phyloP scores from a whole-genome alignment of 2,113 vertebrate species.

The Mormyrus lacerda region DNA sequence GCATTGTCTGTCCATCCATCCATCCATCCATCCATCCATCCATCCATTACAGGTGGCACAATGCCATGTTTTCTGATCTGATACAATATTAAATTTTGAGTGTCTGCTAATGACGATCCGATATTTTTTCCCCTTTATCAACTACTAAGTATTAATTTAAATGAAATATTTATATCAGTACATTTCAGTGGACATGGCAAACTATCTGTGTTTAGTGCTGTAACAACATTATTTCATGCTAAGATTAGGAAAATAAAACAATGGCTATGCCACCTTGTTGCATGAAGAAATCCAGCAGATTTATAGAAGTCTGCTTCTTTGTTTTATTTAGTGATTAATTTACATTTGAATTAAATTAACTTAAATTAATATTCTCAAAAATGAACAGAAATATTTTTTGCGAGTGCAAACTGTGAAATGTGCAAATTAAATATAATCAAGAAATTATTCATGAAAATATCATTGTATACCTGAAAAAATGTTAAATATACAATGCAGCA shows the following conservation, averaged over 20 bases:
- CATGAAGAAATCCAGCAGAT: not conserved
- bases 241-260: too few species aligned
- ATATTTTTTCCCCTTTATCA: not conserved
- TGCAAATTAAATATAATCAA: too few species aligned
- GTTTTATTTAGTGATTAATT: not conserved
- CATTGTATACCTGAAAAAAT: too few species aligned
- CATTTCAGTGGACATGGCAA: too few species aligned
- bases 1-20: not conserved
- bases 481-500: too few species aligned
- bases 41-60: not conserved
- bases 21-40: not conserved
- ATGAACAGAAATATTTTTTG: not conserved
- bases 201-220: too few species aligned
- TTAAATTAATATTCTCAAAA: not conserved
- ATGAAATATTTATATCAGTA: too few species aligned
- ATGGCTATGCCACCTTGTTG: too few species aligned
- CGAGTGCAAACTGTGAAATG: not conserved
- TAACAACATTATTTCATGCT: too few species aligned
- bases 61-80: not conserved
- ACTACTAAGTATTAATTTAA: not conserved
- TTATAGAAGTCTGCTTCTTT: not conserved
- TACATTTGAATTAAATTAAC: too few species aligned
- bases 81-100: not conserved
- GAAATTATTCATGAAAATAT: too few species aligned
- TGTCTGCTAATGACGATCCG: not conserved